Conservation (phyloP, 2,113 vertebrate genomes). For the Zosterops hypoxanthus region DNA sequence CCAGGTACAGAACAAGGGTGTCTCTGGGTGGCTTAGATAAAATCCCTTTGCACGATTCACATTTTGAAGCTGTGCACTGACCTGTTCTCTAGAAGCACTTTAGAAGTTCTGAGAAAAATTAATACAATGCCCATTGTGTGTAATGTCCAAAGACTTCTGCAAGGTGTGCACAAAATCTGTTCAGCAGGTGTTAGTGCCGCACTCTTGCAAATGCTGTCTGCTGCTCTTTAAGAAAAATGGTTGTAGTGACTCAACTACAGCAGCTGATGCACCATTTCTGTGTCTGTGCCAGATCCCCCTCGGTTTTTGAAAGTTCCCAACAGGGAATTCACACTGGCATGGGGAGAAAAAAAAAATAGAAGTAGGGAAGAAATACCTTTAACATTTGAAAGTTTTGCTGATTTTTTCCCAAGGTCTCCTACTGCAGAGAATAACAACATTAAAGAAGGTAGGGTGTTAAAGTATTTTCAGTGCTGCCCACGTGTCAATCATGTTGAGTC, state of each 20-base stretch:
- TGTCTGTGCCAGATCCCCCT: background rate
- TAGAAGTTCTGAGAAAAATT: background rate
- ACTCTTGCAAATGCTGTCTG: background rate
- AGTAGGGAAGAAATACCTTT: background rate
- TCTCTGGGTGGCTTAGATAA: background rate
- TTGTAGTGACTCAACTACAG: background rate
- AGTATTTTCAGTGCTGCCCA: background rate
- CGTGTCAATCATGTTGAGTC: constrained; percentile 55
- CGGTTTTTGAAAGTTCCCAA: background rate
- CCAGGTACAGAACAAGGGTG: background rate
- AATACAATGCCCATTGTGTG: background rate
- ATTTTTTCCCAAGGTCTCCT: constrained; percentile 5
- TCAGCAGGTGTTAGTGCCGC: background rate
- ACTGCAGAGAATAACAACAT: background rate
- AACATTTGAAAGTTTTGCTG: background rate
- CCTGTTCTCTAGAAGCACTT: background rate
- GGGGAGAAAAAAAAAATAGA: background rate
- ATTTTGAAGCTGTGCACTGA: background rate
- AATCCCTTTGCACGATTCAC: background rate
- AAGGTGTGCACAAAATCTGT: background rate
- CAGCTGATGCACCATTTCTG: background rate
- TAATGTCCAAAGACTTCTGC: background rate
- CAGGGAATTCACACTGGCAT: background rate
- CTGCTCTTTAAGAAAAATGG: background rate
- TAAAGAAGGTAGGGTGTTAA: constrained; percentile 50